Evolutionary conservation across 1,140 invertebrate species (phyloP).

Genomic region (Leucophenga varia): DNA sequence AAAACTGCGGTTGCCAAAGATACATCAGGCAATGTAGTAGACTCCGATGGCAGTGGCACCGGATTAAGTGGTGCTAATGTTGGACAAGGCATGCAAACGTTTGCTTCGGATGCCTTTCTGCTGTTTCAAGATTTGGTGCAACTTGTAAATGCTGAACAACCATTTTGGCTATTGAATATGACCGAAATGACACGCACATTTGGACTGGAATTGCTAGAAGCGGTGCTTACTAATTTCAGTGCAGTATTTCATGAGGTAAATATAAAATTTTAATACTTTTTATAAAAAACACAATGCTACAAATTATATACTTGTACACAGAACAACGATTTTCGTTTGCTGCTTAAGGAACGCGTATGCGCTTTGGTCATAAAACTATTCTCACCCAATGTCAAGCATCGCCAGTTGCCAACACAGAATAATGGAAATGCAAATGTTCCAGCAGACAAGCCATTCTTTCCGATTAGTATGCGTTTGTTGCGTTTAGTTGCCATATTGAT

Average conservation of each 20-base stretch:
- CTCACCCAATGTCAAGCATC: conserved; percentile 93
- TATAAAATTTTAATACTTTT: background rate
- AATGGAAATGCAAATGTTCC: conserved; percentile 61
- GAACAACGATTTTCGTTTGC: conserved; percentile 92
- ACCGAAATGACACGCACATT: conserved; percentile 97
- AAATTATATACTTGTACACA: conserved; percentile 55
- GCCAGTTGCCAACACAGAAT: conserved; percentile 61
- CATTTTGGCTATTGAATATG: conserved; percentile 91
- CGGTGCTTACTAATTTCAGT: conserved; percentile 88
- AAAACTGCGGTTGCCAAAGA: conserved; percentile 9
- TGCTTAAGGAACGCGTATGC: conserved; percentile 95
- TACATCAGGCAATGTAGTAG: conserved; percentile 5
- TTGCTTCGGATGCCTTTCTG: conserved; percentile 92
- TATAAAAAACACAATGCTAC: background rate
- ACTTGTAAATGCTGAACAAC: conserved; percentile 93
- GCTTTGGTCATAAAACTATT: conserved; percentile 97
- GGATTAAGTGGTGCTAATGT: conserved; percentile 8
- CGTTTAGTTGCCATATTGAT: conserved; percentile 91
- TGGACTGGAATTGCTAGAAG: conserved; percentile 92
- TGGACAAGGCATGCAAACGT: conserved; percentile 71
- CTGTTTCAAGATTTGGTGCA: conserved; percentile 97
- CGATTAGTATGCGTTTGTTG: conserved; percentile 92
- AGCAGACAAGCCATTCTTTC: conserved; percentile 90
- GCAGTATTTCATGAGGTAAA: conserved; percentile 87
- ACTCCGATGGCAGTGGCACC: conserved; percentile 13